Percentiles rank a stretch among this genome's conserved stretches.
These are phyloP conservation scores for Benitochromis conjunctus DNA, from an alignment of 2,113 vertebrate species.

Conservation along the genomic window DNA sequence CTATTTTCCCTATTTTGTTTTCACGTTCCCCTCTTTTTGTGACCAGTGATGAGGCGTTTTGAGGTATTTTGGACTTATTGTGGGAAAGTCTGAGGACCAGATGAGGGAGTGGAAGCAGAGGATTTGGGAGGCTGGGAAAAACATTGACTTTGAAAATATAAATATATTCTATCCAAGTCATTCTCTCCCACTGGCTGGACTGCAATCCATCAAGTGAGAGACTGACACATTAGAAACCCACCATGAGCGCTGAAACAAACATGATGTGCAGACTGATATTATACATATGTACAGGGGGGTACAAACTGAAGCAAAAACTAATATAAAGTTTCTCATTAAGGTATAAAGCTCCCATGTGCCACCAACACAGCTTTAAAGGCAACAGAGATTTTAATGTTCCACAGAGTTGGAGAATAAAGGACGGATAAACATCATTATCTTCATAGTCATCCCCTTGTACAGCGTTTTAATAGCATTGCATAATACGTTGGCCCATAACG, in stretches of 20 bases:
- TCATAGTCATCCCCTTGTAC: neutral
- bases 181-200: neutral
- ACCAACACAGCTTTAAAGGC: neutral
- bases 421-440: neutral
- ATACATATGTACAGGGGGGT: neutral
- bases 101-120: conserved; percentile 47
- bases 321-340: neutral
- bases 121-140: conserved; percentile 56
- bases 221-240: conserved; percentile 10
- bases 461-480: accelerated
- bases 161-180: conserved; percentile 31
- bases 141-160: conserved; percentile 48
- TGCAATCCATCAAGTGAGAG: conserved; percentile 26
- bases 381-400: too few relatives aligned
- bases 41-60: conserved; percentile 33
- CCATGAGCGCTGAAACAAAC: neutral
- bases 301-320: neutral
- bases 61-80: conserved; percentile 30
- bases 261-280: neutral
- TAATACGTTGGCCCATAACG: neutral
- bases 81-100: conserved; percentile 68
- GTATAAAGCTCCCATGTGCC: neutral
- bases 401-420: too few relatives aligned
- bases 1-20: neutral
- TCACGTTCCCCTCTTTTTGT: neutral